Evolutionary conservation across 2,888 invertebrate species (phyloP).

Genomic region (Athalia cordata): DNA sequence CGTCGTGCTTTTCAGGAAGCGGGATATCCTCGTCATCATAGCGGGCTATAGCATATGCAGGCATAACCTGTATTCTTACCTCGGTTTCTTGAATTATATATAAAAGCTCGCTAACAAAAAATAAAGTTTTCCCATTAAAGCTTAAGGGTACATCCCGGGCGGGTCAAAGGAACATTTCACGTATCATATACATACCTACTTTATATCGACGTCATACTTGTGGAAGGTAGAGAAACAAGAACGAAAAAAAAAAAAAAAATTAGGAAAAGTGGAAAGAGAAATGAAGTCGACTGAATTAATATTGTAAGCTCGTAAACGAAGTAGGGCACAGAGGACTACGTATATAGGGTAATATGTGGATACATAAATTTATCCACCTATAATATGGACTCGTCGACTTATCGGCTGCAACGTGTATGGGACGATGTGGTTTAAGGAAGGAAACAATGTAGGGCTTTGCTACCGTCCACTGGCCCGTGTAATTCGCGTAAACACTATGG

Average conservation of each 20-base stretch:
- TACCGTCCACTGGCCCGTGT: neutral
- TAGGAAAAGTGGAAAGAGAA: neutral
- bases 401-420: constrained; percentile 16
- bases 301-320: neutral
- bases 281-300: neutral
- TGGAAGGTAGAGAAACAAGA: neutral
- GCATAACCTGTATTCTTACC: neutral
- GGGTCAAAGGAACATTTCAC: constrained; percentile 2
- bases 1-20: too few species aligned
- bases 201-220: too few species aligned
- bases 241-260: neutral
- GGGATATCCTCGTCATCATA: too few species aligned
- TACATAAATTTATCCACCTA: neutral
- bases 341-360: too few species aligned
- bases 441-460: constrained; percentile 1
- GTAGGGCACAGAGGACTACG: too few species aligned
- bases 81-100: constrained; percentile 14
- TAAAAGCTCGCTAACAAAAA: neutral
- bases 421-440: constrained; percentile 3
- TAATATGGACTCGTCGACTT: constrained; percentile 15
- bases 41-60: neutral
- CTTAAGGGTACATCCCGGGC: neutral
- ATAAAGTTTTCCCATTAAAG: constrained; percentile 26
- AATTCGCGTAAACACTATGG: constrained; percentile 23
- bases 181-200: neutral